phyloP scores from a whole-genome alignment of 1,140 invertebrate species.

The Drosophila sucinea region DNA sequence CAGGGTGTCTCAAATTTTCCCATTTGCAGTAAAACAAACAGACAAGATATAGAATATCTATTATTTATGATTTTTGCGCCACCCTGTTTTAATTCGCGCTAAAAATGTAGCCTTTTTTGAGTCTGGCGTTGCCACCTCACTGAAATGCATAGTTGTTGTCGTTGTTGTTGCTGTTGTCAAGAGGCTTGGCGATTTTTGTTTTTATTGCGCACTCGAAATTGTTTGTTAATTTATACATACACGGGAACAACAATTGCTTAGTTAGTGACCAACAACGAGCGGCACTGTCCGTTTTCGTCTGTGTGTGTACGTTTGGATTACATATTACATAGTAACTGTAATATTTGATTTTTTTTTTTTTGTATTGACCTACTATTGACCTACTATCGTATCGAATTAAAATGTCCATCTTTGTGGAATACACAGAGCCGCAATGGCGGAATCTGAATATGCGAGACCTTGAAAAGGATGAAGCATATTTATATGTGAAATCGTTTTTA shows the following conservation, averaged over 20 bases:
- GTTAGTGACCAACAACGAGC: conserved; percentile 18
- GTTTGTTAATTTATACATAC: conserved; percentile 37
- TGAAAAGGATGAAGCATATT: conserved; percentile 69
- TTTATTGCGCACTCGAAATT: conserved; percentile 80
- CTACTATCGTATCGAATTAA: neutral
- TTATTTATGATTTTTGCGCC: too few species aligned
- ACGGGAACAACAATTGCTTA: conserved; percentile 45
- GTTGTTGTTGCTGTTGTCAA: conserved; percentile 26
- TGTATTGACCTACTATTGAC: conserved; percentile 35
- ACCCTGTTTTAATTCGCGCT: neutral
- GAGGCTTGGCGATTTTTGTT: conserved; percentile 47
- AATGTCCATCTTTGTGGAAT: conserved; percentile 75
- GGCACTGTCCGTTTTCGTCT: conserved; percentile 19
- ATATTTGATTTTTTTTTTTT: conserved; percentile 18
- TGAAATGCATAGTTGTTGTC: neutral
- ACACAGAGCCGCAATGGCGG: conserved; percentile 75
- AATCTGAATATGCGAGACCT: conserved; percentile 69
- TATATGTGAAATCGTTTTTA: conserved; percentile 54
- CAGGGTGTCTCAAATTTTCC: too few species aligned
- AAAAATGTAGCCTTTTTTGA: neutral
- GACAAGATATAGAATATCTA: too few species aligned
- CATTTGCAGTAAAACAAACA: too few species aligned
- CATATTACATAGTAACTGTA: conserved; percentile 23
- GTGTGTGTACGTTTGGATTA: conserved; percentile 5
- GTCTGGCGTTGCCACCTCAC: neutral